Evolutionary conservation across 2,888 invertebrate genomes (phyloP).

Genomic region (Bombylius discolor): DNA sequence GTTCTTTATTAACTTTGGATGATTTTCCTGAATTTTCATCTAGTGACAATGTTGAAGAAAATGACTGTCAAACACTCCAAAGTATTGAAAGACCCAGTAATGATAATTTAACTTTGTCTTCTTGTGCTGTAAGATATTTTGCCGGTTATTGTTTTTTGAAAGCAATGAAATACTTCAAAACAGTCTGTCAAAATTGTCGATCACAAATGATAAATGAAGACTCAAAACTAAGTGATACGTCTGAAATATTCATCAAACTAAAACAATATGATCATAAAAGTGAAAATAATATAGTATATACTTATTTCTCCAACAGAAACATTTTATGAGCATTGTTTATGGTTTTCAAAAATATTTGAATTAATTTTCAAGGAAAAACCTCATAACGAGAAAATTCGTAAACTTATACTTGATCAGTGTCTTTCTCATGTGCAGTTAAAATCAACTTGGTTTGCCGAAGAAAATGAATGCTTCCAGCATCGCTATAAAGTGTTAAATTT

Average conservation of each 20-base stretch:
- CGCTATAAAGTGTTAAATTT: not conserved
- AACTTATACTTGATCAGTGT: not conserved
- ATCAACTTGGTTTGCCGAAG: not conserved
- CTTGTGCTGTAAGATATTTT: not conserved
- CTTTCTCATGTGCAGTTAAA: not conserved
- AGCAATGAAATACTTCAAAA: not conserved
- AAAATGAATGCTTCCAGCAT: not conserved
- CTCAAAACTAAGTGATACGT: not conserved
- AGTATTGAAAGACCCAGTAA: not conserved
- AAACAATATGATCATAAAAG: constrained; percentile 1
- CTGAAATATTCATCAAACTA: constrained; percentile 3
- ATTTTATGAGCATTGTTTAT: constrained; percentile 1
- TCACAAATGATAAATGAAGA: not conserved
- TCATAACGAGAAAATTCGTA: not conserved
- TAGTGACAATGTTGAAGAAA: not conserved
- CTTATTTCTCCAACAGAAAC: constrained; percentile 1
- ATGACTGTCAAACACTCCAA: not conserved
- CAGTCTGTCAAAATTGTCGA: not conserved
- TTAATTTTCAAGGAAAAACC: not conserved
- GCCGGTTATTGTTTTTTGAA: constrained; percentile 5
- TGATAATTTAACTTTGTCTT: not conserved
- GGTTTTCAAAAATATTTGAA: not conserved
- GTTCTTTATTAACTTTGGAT: not conserved
- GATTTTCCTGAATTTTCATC: not conserved
- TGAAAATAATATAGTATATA: not conserved